These are phyloP conservation scores for Drosophila busckii DNA, from an alignment of 1,140 invertebrate species.

Conservation along the genomic window DNA sequence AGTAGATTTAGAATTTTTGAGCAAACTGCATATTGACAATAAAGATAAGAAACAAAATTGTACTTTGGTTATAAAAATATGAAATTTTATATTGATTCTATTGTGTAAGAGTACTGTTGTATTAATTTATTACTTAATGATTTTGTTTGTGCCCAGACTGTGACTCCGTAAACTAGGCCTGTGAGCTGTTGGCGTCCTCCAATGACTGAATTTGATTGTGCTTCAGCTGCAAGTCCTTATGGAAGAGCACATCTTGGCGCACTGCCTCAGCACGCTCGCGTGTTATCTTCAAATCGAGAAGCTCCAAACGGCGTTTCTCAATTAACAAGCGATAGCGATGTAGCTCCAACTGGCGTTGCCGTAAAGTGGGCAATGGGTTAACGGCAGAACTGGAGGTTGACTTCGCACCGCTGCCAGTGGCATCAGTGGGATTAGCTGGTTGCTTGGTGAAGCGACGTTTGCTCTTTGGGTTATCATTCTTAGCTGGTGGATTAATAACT, in stretches of 20 bases:
- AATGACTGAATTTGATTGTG: constrained; percentile 47
- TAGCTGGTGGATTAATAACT: not conserved
- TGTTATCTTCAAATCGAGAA: constrained; percentile 58
- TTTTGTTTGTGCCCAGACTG: not conserved
- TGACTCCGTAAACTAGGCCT: constrained; percentile 28
- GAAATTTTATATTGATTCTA: constrained; percentile 6
- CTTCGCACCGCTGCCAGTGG: constrained; percentile 6
- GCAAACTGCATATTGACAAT: no score
- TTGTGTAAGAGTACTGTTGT: not conserved
- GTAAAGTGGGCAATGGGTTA: constrained; percentile 33
- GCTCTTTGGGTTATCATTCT: not conserved
- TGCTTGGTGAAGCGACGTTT: constrained; percentile 21
- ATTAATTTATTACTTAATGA: not conserved
- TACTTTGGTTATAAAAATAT: not conserved
- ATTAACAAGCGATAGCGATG: constrained; percentile 58
- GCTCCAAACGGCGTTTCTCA: constrained; percentile 55
- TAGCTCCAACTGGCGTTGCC: constrained; percentile 58
- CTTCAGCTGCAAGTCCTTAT: constrained; percentile 63
- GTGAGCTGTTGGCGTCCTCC: constrained; percentile 57
- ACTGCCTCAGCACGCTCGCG: constrained; percentile 63
- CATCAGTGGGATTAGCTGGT: not conserved
- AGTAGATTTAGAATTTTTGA: no score
- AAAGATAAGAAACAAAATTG: not conserved
- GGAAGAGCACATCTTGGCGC: constrained; percentile 56
- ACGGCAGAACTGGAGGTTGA: constrained; percentile 13